Base-by-base conservation (phyloP, 2,888 invertebrate genomes). In the Volucella inflata region DNA sequence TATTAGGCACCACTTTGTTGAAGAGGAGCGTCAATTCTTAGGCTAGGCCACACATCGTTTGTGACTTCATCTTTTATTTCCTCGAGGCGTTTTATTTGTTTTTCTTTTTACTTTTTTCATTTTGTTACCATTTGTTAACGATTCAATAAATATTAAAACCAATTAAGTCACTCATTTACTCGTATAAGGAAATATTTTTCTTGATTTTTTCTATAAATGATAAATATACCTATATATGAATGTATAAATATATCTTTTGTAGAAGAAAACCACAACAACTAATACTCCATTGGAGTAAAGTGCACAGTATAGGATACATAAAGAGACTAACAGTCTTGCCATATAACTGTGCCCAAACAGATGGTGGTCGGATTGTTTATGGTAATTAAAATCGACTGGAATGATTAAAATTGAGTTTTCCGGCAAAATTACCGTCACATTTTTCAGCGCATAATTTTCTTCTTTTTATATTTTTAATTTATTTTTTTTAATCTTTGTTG, bases 241-340 rank as follows among this genome's bases (percentile, higher is more conserved):
- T 21, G 21, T 21, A 21, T 21, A 21, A 21, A 21, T 68, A 48
- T 48, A 48, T 57, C 59, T 50, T 79, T 75, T 80, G 68, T 83
- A 85, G 85, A 85, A 72, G 62, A 71, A 77, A 72, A 46, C 21
- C 21, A 21, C 76, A 65, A 51, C 76, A 77, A 80, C 64, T 85
- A 17, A 57, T 77, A 68, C 81, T 85, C 81, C 85, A 72, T n/a
- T 85, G 85, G 85, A 85, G 85, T 85, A 85, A 72, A 85, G 17
- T 74, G 65, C 76, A 80, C 53, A 80, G 40, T 72, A 62, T 68
- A 42, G 77, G 77, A 50, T 72, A 77, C 44, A 53, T 67, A 55
- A 85, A 80, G 67, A 76, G 76, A 81, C 72, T 74, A 76, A 70
- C 72, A 72, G 62, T 72, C 60, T 85, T 21, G 21, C 21, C 21